A percentile compares a stretch with the other conserved stretches of the same genome.
These are phyloP conservation scores for Abrostola tripartita DNA, from an alignment of 2,888 invertebrate genomes.

Conservation along the genomic window DNA sequence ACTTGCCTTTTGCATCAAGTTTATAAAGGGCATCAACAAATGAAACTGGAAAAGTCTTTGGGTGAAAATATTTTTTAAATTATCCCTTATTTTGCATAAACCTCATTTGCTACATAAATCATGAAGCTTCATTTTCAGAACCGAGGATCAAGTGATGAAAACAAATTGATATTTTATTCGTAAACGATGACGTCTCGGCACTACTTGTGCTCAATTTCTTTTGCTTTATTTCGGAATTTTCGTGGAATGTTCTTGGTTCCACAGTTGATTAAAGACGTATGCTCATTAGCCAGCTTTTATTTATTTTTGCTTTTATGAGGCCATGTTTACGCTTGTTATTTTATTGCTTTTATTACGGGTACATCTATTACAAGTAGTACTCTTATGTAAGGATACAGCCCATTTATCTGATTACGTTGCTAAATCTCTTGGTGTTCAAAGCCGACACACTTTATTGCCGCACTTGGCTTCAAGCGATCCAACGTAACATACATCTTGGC, in stretches of 20 bases:
- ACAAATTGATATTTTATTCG: constrained; percentile 37
- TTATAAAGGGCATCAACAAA: constrained; percentile 35
- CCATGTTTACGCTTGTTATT: neutral
- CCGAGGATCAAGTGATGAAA: constrained; percentile 35
- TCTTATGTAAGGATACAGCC: constrained; percentile 25
- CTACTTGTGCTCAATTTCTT: constrained; percentile 7
- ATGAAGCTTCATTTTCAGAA: constrained; percentile 37
- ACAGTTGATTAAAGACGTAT: constrained; percentile 2
- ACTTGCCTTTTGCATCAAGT: constrained; percentile 8
- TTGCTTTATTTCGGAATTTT: neutral
- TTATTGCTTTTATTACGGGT: constrained; percentile 4
- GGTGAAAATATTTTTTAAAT: constrained; percentile 35
- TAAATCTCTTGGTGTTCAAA: constrained; percentile 43
- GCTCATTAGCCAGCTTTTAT: constrained; percentile 1
- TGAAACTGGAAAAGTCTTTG: constrained; percentile 30
- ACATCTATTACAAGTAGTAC: constrained; percentile 37
- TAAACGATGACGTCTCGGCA: constrained; percentile 13
- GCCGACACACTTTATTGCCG: constrained; percentile 42
- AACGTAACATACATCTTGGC: constrained; percentile 41
- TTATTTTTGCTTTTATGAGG: too few relatives aligned
- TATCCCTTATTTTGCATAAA: constrained; percentile 46
- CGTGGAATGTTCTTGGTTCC: neutral
- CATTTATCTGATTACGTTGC: constrained; percentile 28
- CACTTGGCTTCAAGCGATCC: constrained; percentile 38
- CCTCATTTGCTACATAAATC: constrained; percentile 43